Percentiles rank a stretch among this genome's conserved stretches.
phyloP scores from a whole-genome alignment of 1,140 invertebrate genomes.

The Phocides pigmalion region DNA sequence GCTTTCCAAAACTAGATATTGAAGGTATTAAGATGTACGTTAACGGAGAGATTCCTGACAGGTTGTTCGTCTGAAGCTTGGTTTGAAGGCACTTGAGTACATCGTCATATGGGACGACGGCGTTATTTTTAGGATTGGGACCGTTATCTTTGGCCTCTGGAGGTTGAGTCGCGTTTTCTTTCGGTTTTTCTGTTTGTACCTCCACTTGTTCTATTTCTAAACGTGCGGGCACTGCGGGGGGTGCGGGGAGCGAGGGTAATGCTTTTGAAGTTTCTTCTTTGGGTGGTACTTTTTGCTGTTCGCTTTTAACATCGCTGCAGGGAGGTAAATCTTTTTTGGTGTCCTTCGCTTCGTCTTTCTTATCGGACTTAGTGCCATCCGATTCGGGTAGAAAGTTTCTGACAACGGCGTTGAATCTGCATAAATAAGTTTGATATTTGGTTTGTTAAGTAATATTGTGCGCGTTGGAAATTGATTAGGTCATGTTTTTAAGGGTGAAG shows the following conservation, averaged over 20 bases:
- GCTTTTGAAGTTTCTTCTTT: conserved; percentile 33
- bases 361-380: conserved; percentile 33
- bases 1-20: conserved; percentile 17
- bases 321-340: conserved; percentile 42
- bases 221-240: too few species aligned
- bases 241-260: too few species aligned
- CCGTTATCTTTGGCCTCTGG: conserved; percentile 1
- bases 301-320: conserved; percentile 55
- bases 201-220: conserved; percentile 16
- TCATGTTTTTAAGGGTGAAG: too few species aligned
- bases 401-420: conserved; percentile 72
- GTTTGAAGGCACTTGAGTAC: conserved; percentile 64
- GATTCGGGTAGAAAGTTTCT: conserved; percentile 60
- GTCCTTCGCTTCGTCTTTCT: conserved; percentile 40
- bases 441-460: too few species aligned
- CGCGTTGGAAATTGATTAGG: too few species aligned
- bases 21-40: conserved; percentile 51
- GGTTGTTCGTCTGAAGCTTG: conserved; percentile 43
- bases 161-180: conserved; percentile 2
- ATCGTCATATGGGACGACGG: conserved; percentile 58
- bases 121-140: conserved; percentile 31
- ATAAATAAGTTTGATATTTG: not conserved
- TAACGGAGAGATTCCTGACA: conserved; percentile 43
- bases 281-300: conserved; percentile 39
- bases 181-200: conserved; percentile 16